These are phyloP conservation scores for Panthera tigris DNA, from an alignment of 2,113 vertebrate genomes.

Conservation along the genomic window DNA sequence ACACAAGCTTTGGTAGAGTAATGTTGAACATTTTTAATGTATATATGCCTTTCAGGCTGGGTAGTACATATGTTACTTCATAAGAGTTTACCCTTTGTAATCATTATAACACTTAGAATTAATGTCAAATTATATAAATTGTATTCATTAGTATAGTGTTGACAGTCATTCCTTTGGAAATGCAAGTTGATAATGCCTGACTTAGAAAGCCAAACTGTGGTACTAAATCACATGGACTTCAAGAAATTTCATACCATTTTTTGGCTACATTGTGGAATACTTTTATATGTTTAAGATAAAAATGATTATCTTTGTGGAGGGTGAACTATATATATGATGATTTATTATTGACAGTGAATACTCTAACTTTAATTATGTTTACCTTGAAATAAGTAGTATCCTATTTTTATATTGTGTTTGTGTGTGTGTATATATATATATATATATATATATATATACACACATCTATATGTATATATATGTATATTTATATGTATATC, in stretches of 20 bases:
- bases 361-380: neutral
- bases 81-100: neutral
- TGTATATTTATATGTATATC: neutral
- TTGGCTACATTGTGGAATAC: neutral
- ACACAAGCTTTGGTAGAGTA: neutral
- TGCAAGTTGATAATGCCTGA: conserved; percentile 38
- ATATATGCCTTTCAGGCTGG: neutral
- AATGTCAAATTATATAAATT: neutral
- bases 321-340: neutral
- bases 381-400: neutral
- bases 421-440: too few relatives aligned
- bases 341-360: neutral
- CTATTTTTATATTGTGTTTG: neutral
- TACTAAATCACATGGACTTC: conserved; percentile 21
- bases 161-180: conserved; percentile 31
- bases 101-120: conserved; percentile 24
- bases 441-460: neutral
- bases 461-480: too few relatives aligned
- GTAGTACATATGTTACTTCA: neutral
- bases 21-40: neutral
- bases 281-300: neutral
- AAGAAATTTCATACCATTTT: neutral
- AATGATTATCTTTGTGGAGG: neutral
- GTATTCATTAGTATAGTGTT: neutral
- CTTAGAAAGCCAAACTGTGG: neutral